Base-by-base conservation (phyloP, 1,140 invertebrate genomes). In the Tribolium madens region DNA sequence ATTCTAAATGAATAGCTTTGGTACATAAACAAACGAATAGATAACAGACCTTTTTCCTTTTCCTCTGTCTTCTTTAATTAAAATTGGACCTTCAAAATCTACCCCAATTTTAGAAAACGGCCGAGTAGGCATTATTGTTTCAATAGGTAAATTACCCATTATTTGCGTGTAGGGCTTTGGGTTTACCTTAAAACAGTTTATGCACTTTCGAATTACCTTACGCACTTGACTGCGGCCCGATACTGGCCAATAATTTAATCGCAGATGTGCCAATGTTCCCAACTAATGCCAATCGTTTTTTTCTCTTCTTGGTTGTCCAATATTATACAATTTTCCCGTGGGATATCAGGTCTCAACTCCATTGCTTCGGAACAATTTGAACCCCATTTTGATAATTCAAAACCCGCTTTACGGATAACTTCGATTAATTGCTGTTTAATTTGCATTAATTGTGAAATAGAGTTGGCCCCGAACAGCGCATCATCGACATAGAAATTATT, bases 401-500 rank as follows among this genome's bases (percentile, higher is more conserved):
- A 81, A 17, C 83, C 78, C n/a, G 18, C 78, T 0, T 72, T 48
- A 9, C 4, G 12, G 1, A 50, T 2, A 14, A 50, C 73, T 10
- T 75, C 10, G 5, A 33, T 75, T 6, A 85, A 17, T 64, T 83
- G 60, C 50, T 57, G 14, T 53, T 76, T 47, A 4, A 83, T 48
- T 64, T 73, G 17, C 10, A 64, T 3, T 10, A 79, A 73, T 75
- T 80, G 64, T 10, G 77, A 57, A 9, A 79, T n/a, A 5, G 57
- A 77, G 52, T 83, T 68, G 4, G 79, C 79, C 17, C 86, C 86
- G 15, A 83, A 81, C 0, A 88, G 72, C 12, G 86, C 69, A 79
- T 89, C 87, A 73, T 89, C 87, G 2, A 88, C 83, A 76, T 88
- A 89, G 72, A 86, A 86, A 76, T 86, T 83, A 13, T 77, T 80